A percentile compares a stretch with the other conserved stretches of the same genome.
Conservation (phyloP, 2,797 vertebrate species). For the Loriculus beryllinus region DNA sequence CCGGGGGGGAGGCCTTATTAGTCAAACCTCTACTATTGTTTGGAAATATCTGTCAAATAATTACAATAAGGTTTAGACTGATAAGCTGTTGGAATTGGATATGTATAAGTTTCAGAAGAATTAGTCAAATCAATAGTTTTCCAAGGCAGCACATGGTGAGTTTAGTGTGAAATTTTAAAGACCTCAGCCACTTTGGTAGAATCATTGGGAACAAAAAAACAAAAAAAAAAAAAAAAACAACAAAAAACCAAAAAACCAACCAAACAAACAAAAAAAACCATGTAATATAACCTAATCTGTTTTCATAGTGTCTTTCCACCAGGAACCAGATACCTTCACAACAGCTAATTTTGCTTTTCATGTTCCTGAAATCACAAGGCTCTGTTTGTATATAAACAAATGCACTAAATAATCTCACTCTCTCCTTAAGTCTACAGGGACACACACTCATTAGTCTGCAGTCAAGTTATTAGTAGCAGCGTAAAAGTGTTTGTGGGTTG, state of each 20-base stretch:
- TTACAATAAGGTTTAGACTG: not conserved
- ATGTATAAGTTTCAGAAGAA: not conserved
- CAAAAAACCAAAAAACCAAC: not conserved
- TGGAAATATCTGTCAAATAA: not conserved
- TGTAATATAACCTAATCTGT: not conserved
- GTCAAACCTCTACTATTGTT: not conserved
- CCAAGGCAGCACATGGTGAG: not conserved
- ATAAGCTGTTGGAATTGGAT: not conserved
- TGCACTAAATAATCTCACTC: not conserved
- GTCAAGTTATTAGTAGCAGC: not conserved
- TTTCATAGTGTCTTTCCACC: not conserved
- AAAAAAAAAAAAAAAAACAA: not conserved
- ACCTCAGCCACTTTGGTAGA: not conserved
- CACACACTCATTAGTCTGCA: not conserved
- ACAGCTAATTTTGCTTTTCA: not conserved
- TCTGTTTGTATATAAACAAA: not conserved
- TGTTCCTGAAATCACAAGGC: not conserved
- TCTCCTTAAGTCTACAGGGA: not conserved
- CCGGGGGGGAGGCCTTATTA: not conserved
- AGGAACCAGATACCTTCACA: not conserved
- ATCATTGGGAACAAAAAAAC: not conserved
- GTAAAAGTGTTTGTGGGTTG: not conserved
- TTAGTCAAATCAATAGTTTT: not conserved
- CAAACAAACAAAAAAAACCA: not conserved
- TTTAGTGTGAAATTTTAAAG: not conserved